Conservation (phyloP, 2,888 invertebrate species). For the Ariolimax columbianus region DNA sequence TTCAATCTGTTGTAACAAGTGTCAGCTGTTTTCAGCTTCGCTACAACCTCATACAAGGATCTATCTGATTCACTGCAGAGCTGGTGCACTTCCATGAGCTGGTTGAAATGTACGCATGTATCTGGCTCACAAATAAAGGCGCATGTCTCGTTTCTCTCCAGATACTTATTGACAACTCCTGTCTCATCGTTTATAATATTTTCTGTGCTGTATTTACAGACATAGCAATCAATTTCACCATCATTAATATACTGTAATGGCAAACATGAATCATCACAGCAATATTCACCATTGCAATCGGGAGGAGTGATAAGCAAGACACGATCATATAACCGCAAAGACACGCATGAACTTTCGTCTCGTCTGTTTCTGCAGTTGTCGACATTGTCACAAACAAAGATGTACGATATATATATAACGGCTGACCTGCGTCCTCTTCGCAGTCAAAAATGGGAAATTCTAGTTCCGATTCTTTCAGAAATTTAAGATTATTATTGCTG, state of each 20-base stretch:
- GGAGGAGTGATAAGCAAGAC: no score
- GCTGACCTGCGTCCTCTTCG: constrained; percentile 1
- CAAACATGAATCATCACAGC: constrained; percentile 4
- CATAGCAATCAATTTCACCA: background rate
- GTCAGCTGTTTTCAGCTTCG: background rate
- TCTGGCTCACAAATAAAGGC: background rate
- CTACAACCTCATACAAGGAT: background rate
- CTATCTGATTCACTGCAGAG: background rate
- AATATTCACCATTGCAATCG: background rate
- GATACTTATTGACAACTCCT: background rate
- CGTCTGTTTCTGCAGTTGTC: background rate
- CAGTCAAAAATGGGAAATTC: background rate
- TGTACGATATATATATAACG: background rate
- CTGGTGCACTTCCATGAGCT: background rate
- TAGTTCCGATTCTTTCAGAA: background rate
- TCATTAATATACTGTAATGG: background rate
- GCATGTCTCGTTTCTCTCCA: background rate
- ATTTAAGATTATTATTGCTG: background rate
- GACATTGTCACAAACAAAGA: background rate
- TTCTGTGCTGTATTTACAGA: no score
- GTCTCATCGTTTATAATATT: background rate
- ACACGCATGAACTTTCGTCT: background rate
- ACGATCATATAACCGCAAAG: no score
- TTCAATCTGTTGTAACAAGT: background rate
- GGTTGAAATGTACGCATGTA: background rate